Evolutionary conservation across 1,140 invertebrate species (phyloP).

Genomic region (Drosophila setifemur): DNA sequence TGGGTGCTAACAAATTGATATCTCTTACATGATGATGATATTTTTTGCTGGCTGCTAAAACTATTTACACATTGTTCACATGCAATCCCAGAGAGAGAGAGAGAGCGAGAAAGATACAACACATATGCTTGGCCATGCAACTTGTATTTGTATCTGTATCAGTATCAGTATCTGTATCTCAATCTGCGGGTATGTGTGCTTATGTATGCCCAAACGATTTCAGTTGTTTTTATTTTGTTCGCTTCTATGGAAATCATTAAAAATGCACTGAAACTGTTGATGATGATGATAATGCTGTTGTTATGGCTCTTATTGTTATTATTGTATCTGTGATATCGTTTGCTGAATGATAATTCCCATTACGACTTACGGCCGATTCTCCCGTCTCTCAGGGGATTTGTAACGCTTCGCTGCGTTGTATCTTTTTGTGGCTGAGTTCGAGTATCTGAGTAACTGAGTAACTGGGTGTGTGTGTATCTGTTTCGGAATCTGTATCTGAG

Average conservation of each 20-base stretch:
- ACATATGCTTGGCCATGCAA: constrained; percentile 3
- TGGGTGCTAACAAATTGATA: constrained; percentile 60
- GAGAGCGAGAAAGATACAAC: constrained; percentile 1
- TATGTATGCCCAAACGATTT: constrained; percentile 16
- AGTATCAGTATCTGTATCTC: constrained; percentile 7
- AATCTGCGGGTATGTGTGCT: not conserved
- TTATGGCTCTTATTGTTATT: constrained; percentile 17
- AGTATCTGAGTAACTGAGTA: not conserved
- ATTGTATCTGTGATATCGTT: constrained; percentile 54
- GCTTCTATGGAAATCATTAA: constrained; percentile 68
- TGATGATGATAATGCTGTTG: constrained; percentile 32
- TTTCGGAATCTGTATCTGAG: not conserved
- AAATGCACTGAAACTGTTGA: constrained; percentile 55
- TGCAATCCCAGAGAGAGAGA: constrained; percentile 22
- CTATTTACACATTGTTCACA: constrained; percentile 54
- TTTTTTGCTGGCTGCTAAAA: constrained; percentile 25
- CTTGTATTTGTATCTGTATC: constrained; percentile 10
- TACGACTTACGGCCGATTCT: constrained; percentile 1
- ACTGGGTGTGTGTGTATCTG: constrained; percentile 5
- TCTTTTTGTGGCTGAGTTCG: too few species aligned
- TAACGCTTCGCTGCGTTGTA: constrained; percentile 66
- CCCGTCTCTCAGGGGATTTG: constrained; percentile 29
- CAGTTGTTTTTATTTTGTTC: constrained; percentile 23
- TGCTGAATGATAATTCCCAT: constrained; percentile 63
- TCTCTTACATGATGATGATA: constrained; percentile 53